These are phyloP conservation scores for Parambassis ranga DNA, from an alignment of 2,797 vertebrate species.

Conservation along the genomic window DNA sequence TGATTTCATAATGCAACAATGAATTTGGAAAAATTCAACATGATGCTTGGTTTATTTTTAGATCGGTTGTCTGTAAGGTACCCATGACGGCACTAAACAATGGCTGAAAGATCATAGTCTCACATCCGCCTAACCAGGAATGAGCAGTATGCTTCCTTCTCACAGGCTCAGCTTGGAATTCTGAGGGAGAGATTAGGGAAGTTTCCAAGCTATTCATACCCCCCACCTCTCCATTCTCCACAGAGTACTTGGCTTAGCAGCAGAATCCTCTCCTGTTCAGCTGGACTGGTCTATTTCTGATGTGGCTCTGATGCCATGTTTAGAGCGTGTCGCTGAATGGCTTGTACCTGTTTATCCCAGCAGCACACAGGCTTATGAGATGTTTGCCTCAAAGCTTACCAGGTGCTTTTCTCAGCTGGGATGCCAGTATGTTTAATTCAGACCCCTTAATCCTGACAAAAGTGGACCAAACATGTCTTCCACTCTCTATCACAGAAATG, in stretches of 20 bases:
- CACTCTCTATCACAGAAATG: conserved; percentile 30
- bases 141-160: conserved; percentile 60
- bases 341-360: conserved; percentile 81
- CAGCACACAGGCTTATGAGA: conserved; percentile 75
- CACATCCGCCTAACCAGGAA: conserved; percentile 55
- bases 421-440: conserved; percentile 72
- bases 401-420: conserved; percentile 72
- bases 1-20: too few species aligned
- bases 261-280: conserved; percentile 65
- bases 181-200: conserved; percentile 77
- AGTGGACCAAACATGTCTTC: conserved; percentile 72
- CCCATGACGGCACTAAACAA: conserved; percentile 25
- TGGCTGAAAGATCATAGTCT: conserved; percentile 34
- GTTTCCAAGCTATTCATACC: conserved; percentile 74
- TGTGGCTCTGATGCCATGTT: conserved; percentile 66
- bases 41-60: not conserved
- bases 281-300: conserved; percentile 74
- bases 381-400: conserved; percentile 77
- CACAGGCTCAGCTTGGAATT: conserved; percentile 62
- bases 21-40: not conserved
- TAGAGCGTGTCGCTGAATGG: conserved; percentile 74
- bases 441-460: conserved; percentile 70
- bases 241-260: conserved; percentile 60
- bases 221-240: conserved; percentile 33
- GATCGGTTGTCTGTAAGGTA: not conserved